A percentile compares a stretch with the other conserved stretches of the same genome.
Evolutionary conservation across 2,797 vertebrate genomes (phyloP).

Genomic region (Myotis myotis): DNA sequence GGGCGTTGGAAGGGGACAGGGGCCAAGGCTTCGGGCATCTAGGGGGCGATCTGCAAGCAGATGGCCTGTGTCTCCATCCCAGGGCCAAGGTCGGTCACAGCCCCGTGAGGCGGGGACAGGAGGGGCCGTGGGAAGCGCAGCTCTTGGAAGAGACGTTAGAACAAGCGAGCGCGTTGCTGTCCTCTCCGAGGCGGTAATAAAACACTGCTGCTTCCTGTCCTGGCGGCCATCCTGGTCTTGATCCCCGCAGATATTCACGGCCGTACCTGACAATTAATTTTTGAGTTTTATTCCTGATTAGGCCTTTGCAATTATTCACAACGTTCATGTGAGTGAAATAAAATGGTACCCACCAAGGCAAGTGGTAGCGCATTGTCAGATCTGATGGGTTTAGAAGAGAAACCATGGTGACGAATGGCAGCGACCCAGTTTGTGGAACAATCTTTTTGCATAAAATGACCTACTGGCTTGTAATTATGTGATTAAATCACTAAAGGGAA

Average conservation of each 20-base stretch:
- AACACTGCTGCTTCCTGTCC: no score
- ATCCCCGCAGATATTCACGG: no score
- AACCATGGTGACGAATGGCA: slow-evolving; percentile 76
- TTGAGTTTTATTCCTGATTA: neutral
- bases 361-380: slow-evolving; percentile 50
- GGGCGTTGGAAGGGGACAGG: neutral
- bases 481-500: slow-evolving; percentile 73
- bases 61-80: neutral
- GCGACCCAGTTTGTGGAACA: slow-evolving; percentile 78
- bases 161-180: no score
- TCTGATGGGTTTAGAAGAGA: slow-evolving; percentile 68
- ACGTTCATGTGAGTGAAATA: slow-evolving; percentile 41
- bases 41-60: neutral
- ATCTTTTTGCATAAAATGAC: slow-evolving; percentile 71
- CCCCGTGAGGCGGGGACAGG: neutral
- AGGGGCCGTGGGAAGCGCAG: neutral
- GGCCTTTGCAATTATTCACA: slow-evolving; percentile 27
- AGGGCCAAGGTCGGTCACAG: neutral
- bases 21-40: no score
- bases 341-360: neutral
- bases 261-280: no score
- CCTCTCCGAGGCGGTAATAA: no score
- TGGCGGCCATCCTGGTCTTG: no score
- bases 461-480: slow-evolving; percentile 74
- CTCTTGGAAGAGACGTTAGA: no score